phyloP scores from a whole-genome alignment of 2,797 vertebrate species.

The Sebastes hopkinsi region DNA sequence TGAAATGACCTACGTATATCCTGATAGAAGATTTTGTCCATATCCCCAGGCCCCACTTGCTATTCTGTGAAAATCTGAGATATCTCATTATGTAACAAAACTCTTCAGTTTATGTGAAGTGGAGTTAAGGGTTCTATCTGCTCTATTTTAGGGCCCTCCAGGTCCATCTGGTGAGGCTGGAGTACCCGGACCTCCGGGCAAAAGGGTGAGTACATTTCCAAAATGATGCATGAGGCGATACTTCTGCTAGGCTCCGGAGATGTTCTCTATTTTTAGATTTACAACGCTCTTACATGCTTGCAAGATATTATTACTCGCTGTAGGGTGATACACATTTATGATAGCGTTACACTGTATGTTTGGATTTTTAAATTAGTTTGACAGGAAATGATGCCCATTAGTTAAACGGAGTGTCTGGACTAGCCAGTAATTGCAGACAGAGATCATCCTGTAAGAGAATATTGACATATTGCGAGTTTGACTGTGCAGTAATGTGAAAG shows the following conservation, averaged over 20 bases:
- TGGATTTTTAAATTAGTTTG: conserved; percentile 14
- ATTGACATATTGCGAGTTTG: conserved; percentile 52
- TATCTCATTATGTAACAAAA: conserved; percentile 18
- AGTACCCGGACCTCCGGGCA: conserved; percentile 96
- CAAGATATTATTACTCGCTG: conserved; percentile 2
- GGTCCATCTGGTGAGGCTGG: conserved; percentile 99
- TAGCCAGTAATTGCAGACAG: conserved; percentile 28
- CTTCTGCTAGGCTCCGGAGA: conserved; percentile 10
- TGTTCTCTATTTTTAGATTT: conserved; percentile 29
- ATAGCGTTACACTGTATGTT: background rate
- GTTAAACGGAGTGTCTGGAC: conserved; percentile 12
- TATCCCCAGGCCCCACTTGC: rapidly evolving
- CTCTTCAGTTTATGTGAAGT: conserved; percentile 20
- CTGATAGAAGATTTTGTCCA: rapidly evolving
- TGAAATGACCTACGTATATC: too few relatives aligned
- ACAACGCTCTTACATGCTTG: background rate
- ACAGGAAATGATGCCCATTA: conserved; percentile 8
- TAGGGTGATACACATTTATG: conserved; percentile 19
- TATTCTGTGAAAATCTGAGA: background rate
- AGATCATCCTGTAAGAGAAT: conserved; percentile 56
- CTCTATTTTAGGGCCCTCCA: conserved; percentile 88
- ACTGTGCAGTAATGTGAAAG: conserved; percentile 56
- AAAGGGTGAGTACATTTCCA: conserved; percentile 88
- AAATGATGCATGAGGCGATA: conserved; percentile 33
- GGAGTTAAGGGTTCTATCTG: conserved; percentile 30